Conservation (phyloP, 2,797 vertebrate genomes). For the Eurystomus glaucurus region DNA sequence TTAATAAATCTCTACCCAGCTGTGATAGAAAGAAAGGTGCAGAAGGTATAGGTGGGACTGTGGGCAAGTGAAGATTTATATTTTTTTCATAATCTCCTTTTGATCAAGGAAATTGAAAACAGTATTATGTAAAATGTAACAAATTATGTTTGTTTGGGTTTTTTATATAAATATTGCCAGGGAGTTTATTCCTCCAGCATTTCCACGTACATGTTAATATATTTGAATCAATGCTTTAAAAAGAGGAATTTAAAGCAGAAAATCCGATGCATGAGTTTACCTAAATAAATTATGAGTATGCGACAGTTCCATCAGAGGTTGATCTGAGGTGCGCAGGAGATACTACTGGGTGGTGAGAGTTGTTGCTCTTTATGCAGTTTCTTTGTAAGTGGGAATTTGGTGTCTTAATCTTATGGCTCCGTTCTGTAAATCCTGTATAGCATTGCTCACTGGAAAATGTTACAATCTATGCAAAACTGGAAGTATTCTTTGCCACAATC, state of each 20-base stretch:
- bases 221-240: background rate
- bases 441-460: background rate
- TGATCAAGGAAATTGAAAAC: background rate
- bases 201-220: background rate
- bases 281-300: background rate
- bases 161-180: rapidly evolving
- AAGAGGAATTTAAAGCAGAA: background rate
- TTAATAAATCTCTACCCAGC: background rate
- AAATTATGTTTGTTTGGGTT: background rate
- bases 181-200: background rate
- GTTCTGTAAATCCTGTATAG: background rate
- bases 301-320: background rate
- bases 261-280: background rate
- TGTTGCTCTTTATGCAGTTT: background rate
- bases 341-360: background rate
- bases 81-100: background rate
- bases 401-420: background rate
- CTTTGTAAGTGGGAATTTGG: background rate
- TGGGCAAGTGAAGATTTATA: background rate
- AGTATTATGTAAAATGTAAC: background rate
- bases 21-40: background rate
- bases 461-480: background rate
- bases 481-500: background rate
- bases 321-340: background rate
- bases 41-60: background rate